Evolutionary conservation across 2,888 invertebrate species (phyloP).

Genomic region (Heliothis peltigera): DNA sequence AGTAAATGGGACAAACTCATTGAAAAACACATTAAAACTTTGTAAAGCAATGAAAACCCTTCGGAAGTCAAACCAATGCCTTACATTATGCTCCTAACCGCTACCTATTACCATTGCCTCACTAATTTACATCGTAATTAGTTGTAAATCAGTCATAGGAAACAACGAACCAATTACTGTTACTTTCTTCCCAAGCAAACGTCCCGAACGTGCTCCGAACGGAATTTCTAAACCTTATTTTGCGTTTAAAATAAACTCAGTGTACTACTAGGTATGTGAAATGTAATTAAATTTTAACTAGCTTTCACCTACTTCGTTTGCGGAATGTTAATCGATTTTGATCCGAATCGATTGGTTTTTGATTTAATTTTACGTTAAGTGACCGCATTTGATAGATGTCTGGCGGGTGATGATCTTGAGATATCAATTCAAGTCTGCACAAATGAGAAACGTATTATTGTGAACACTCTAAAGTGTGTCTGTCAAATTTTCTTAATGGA

Average conservation of each 20-base stretch:
- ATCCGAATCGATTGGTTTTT: conserved; percentile 26
- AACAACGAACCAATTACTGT: conserved; percentile 64
- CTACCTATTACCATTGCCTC: conserved; percentile 43
- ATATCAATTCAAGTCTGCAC: too few species aligned
- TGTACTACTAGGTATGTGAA: conserved; percentile 27
- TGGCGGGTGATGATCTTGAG: conserved; percentile 14
- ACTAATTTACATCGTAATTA: conserved; percentile 57
- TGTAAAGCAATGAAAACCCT: conserved; percentile 32
- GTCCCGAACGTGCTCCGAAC: conserved; percentile 65
- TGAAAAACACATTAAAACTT: conserved; percentile 29
- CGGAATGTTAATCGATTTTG: conserved; percentile 47
- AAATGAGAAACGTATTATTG: too few species aligned
- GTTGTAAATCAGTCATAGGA: conserved; percentile 63
- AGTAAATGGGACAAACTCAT: conserved; percentile 11
- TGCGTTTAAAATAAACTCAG: conserved; percentile 53
- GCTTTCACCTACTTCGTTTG: conserved; percentile 46
- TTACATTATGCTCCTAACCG: conserved; percentile 43
- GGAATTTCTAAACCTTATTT: conserved; percentile 52
- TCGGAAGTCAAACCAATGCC: conserved; percentile 5
- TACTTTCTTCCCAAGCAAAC: conserved; percentile 64
- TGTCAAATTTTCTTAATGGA: too few species aligned
- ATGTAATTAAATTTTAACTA: conserved; percentile 47
- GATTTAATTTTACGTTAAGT: conserved; percentile 30
- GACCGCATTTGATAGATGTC: conserved; percentile 22
- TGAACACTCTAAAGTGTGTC: too few species aligned